phyloP scores from a whole-genome alignment of 2,113 vertebrate species.

The Dasyprocta punctata region DNA sequence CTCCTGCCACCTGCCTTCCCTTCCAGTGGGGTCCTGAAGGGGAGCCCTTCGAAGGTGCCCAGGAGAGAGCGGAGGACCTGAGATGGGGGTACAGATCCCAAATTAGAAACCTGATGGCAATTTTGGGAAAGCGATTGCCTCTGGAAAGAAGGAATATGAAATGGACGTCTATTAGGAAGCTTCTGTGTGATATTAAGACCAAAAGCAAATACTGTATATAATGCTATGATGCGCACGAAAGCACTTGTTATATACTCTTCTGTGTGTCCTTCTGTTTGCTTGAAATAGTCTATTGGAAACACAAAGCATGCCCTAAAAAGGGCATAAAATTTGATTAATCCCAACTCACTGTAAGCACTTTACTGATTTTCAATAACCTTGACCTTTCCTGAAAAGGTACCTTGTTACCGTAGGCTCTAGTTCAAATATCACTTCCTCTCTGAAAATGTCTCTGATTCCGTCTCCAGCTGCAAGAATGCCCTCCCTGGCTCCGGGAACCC shows the following conservation, averaged over 20 bases:
- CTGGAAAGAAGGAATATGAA: background rate
- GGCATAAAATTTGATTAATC: constrained; percentile 25
- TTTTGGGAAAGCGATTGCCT: background rate
- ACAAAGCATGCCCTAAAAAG: background rate
- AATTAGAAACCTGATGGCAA: background rate
- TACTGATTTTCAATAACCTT: background rate
- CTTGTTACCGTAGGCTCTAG: background rate
- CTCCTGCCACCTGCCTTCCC: background rate
- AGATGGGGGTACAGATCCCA: background rate
- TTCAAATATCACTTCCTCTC: constrained; percentile 53
- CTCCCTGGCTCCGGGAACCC: background rate
- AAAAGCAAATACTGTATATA: background rate
- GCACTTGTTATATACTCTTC: background rate
- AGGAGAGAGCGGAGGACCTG: background rate
- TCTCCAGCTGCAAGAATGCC: background rate
- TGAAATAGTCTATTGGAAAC: background rate
- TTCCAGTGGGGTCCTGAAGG: background rate
- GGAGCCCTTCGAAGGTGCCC: background rate
- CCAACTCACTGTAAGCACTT: background rate
- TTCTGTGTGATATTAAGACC: background rate
- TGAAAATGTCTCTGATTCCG: background rate
- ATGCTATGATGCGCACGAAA: background rate
- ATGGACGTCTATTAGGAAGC: background rate
- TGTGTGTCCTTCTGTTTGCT: constrained; percentile 1
- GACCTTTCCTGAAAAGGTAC: constrained; percentile 35